Percentiles rank a stretch among this genome's conserved stretches.
Evolutionary conservation across 1,140 invertebrate genomes (phyloP).

Genomic region (Popillia japonica): DNA sequence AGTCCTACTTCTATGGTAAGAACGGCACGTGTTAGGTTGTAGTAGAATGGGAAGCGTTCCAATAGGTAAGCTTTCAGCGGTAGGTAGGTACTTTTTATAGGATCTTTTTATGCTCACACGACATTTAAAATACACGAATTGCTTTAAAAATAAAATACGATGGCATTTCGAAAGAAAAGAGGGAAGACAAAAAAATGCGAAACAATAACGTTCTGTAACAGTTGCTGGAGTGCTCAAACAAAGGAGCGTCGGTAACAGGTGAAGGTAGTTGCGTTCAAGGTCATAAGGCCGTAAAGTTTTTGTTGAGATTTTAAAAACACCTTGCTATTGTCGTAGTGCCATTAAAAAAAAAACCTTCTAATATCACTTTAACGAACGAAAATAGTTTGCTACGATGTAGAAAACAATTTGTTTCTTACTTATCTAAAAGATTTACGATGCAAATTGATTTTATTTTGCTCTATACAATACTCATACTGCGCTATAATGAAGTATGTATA

Average conservation of each 20-base stretch:
- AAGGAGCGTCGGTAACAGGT: not conserved
- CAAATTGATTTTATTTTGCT: too few relatives aligned
- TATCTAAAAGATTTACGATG: too few relatives aligned
- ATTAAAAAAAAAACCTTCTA: too few relatives aligned
- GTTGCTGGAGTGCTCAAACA: not conserved
- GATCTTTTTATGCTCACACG: not conserved
- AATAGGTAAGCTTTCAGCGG: not conserved
- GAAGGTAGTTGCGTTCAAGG: not conserved
- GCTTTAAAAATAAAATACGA: not conserved
- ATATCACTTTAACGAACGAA: too few relatives aligned
- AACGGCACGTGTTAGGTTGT: not conserved
- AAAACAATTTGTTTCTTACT: too few relatives aligned
- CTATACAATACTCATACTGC: too few relatives aligned
- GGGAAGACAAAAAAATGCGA: not conserved
- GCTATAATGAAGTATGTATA: too few relatives aligned
- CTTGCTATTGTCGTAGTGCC: too few relatives aligned
- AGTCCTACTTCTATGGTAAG: not conserved
- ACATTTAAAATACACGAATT: conserved; percentile 10
- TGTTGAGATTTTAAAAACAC: too few relatives aligned
- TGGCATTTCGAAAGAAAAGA: not conserved
- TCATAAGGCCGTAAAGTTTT: not conserved
- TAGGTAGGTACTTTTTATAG: not conserved
- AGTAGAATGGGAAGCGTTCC: not conserved
- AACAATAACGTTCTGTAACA: not conserved
- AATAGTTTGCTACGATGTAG: too few relatives aligned